Base-by-base conservation (phyloP, 2,888 invertebrate genomes). In the Lithophane leautieri region DNA sequence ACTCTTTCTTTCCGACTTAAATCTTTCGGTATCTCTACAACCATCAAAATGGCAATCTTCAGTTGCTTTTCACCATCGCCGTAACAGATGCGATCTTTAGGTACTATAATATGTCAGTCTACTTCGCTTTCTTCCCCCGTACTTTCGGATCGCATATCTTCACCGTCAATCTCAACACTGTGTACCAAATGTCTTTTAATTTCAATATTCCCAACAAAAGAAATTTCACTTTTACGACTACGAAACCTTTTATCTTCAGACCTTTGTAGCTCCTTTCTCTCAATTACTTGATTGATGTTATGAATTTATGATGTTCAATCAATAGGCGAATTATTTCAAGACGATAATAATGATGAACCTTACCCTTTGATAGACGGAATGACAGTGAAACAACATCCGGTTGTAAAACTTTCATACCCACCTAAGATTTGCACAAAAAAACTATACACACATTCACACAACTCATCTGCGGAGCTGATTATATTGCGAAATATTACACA, bases 321-420 rank as follows among this genome's bases (percentile, higher is more conserved):
- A 76, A 82, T 82, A 79, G 73, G 60, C 42, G 76, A 83, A 83
- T 83, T 88, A 88, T 86, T 87, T 83, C 66, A 78, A 86, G 79
- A 82, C 63, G 73, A 73, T 77, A 52, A 77, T 81, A 73, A 75
- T 83, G 82, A 79, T 86, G 81, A 77, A 81, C 80, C 81, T 75
- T 80, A 86, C 84, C 87, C 89, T 87, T 86, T 83, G 74, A 85
- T 78, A 70, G 77, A 79, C 68, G 63, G 70, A 71, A 71, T 65
- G 75, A 85, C 62, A 70, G 71, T 68, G 47, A 72, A 84, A 73
- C 79, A 76, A 80, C 76, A 81, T 83, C 82, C 87, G 79, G 82
- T 73, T 81, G 79, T 77, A 81, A 80, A 78, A 90, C 91, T 90
- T 90, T 90, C 88, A 86, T 89, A 81, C 54, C 70, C 70, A 78